Percentiles rank a stretch among this genome's conserved stretches.
Evolutionary conservation across 1,140 invertebrate genomes (phyloP).

Genomic region (Panagrolaimus sp.): DNA sequence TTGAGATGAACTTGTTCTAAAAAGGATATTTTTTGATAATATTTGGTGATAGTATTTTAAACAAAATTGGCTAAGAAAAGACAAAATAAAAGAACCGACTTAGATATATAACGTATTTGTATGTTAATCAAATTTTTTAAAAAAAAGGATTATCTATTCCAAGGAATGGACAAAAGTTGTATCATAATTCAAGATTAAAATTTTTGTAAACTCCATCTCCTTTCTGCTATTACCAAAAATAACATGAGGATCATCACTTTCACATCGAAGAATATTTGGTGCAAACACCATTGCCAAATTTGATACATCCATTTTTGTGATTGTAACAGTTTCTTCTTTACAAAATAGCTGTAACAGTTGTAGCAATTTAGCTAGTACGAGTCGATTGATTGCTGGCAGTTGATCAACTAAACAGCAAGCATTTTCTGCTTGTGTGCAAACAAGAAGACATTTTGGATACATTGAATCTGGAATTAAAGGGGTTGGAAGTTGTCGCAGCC

Average conservation of each 20-base stretch:
- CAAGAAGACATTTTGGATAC: slow-evolving; percentile 71
- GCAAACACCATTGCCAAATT: slow-evolving; percentile 98
- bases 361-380: slow-evolving; percentile 84
- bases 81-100: neutral
- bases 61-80: slow-evolving; percentile 9
- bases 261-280: slow-evolving; percentile 89
- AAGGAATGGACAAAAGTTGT: slow-evolving; percentile 62
- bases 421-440: slow-evolving; percentile 66
- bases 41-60: too few relatives aligned
- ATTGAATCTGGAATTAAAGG: slow-evolving; percentile 84
- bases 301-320: slow-evolving; percentile 89
- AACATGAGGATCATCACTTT: slow-evolving; percentile 80
- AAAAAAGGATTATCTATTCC: neutral
- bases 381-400: slow-evolving; percentile 67
- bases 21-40: too few relatives aligned
- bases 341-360: slow-evolving; percentile 72
- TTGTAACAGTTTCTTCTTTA: slow-evolving; percentile 75
- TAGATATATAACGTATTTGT: neutral
- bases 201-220: slow-evolving; percentile 89
- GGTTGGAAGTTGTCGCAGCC: slow-evolving; percentile 86
- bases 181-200: slow-evolving; percentile 83
- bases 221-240: slow-evolving; percentile 94
- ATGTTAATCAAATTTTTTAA: too few relatives aligned
- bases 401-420: slow-evolving; percentile 72
- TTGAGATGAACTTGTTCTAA: too few relatives aligned